Evolutionary conservation across 2,797 vertebrate genomes (phyloP), one percentile per base, ranked within the genome.

Genomic region (Oreochromis mossambicus): DNA sequence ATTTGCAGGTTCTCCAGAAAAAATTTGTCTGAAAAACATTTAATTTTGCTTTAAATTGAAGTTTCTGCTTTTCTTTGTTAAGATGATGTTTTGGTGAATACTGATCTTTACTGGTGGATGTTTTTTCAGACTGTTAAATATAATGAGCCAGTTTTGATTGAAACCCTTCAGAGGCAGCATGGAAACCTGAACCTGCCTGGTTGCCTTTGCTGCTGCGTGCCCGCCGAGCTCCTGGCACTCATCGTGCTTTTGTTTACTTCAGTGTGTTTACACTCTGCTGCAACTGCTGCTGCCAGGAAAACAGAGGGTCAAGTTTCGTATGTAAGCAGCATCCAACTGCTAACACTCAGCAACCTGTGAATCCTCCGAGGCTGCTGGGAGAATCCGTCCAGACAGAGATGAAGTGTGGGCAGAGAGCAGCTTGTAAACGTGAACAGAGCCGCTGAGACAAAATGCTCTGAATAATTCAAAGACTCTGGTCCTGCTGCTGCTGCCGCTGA

Each of bases 391-490:
- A 85, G 86, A 78, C 7, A 48, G 81, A 82, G 88, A 83, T 14
- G 4, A 83, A 73, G 84, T 80, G 89, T 78, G 78, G 54, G 77
- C 80, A 78, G 86, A 50, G 66, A 88, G 80, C 85, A 80, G 88
- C 84, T 76, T 81, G 83, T 88, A 83, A 91, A 91, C 41, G 54
- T 73, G 79, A 85, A 83, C 63, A 78, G 70, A 91, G 82, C 82
- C 19, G 83, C 82, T 86, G 81, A 91, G 91, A 90, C 87, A 82
- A 91, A 92, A 88, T 10, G 43, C 43, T 73, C 55, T 92, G 89
- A 94, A 94, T 93, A 85, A 93, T 93, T 93, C 89, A 93, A 70
- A 54, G 51, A 58, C 21, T 82, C n/a, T 48, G 43, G 41, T 48
- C 41, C 38, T 70, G 66, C 66, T 70, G 21, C 63, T 41, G 77